Percentiles rank a stretch among this genome's conserved stretches.
phyloP scores from a whole-genome alignment of 2,113 vertebrate species.

The Azemiops feae region DNA sequence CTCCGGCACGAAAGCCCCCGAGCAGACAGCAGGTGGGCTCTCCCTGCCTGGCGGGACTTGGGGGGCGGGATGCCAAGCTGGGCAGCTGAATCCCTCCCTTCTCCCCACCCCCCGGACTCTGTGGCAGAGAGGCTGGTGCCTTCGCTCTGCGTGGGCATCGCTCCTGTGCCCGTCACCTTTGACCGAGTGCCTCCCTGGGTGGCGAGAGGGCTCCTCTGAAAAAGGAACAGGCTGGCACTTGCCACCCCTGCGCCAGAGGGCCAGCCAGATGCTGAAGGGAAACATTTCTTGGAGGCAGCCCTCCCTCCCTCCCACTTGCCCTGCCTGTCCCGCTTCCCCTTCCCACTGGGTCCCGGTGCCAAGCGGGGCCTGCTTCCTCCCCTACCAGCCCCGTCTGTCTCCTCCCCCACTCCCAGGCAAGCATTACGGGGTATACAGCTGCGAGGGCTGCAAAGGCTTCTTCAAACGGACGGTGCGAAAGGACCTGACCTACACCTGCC shows the following conservation, averaged over 20 bases:
- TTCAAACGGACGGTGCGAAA: slow-evolving; percentile 97
- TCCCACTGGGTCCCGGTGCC: not conserved
- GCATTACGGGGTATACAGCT: slow-evolving; percentile 99
- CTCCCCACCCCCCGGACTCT: not conserved
- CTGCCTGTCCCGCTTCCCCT: not conserved
- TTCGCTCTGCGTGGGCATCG: accelerated
- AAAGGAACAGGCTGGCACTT: not conserved
- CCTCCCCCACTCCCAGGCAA: slow-evolving; percentile 73
- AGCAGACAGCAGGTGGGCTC: not conserved
- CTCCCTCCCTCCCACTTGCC: not conserved
- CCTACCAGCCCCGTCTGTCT: not conserved
- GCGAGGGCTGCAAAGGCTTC: slow-evolving; percentile 98
- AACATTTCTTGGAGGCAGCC: not conserved
- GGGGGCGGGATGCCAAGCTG: not conserved
- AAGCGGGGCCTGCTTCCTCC: not conserved
- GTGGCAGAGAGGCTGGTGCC: not conserved
- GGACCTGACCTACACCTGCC: slow-evolving; percentile 96
- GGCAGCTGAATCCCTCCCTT: not conserved
- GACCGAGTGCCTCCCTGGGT: not conserved
- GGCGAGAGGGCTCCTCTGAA: not conserved
- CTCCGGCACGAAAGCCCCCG: not conserved
- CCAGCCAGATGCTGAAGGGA: not conserved
- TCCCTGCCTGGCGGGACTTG: not conserved
- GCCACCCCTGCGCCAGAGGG: not conserved
- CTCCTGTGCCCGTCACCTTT: not conserved